Conservation (phyloP, 2,888 invertebrate species). For the Lasioglossum morio region DNA sequence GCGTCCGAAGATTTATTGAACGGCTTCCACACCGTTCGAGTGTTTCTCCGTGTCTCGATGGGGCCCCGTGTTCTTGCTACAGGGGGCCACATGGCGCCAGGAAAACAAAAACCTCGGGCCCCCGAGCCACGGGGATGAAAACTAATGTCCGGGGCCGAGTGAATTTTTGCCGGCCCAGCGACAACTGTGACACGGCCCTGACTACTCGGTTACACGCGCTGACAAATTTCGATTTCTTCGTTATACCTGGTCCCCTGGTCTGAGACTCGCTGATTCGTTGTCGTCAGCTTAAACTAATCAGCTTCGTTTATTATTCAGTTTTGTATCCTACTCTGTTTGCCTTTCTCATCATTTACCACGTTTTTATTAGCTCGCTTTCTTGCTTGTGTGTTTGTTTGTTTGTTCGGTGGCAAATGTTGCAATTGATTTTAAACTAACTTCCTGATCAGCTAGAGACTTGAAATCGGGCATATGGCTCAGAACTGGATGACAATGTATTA, state of each 20-base stretch:
- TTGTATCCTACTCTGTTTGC: neutral
- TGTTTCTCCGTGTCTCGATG: slow-evolving; percentile 20
- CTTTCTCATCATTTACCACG: neutral
- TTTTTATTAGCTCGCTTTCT: too few species aligned
- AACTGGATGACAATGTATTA: too few species aligned
- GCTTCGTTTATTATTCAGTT: neutral
- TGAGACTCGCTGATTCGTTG: neutral
- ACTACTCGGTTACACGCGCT: slow-evolving; percentile 22
- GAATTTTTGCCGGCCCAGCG: slow-evolving; percentile 14
- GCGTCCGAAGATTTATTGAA: slow-evolving; percentile 81
- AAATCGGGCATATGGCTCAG: too few species aligned
- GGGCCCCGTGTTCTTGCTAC: slow-evolving; percentile 5
- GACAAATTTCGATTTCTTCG: slow-evolving; percentile 16
- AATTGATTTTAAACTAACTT: too few species aligned
- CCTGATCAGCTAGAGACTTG: too few species aligned
- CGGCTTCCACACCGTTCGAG: slow-evolving; percentile 66
- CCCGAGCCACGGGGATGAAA: slow-evolving; percentile 13
- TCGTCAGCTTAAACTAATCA: neutral
- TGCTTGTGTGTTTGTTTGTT: too few species aligned
- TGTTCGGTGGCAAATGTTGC: too few species aligned
- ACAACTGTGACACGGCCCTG: slow-evolving; percentile 14
- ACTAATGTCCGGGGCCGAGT: slow-evolving; percentile 10
- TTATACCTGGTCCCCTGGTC: neutral
- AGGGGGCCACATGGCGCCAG: slow-evolving; percentile 11
- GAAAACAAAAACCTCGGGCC: slow-evolving; percentile 32